phyloP scores from a whole-genome alignment of 2,888 invertebrate genomes.

The Schizaphis graminum region DNA sequence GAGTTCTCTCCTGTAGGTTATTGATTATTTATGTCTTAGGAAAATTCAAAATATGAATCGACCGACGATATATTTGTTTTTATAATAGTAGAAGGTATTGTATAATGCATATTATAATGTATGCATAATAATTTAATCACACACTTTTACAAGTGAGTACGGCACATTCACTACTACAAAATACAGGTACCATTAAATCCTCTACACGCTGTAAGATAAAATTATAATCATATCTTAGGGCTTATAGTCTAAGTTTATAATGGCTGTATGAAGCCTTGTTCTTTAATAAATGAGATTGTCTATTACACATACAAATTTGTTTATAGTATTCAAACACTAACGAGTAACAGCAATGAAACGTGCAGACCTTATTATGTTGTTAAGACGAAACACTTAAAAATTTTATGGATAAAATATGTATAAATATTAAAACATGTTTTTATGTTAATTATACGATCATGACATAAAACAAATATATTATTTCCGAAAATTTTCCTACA shows the following conservation, averaged over 20 bases:
- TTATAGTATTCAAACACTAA: background rate
- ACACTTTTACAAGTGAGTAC: background rate
- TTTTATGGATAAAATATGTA: background rate
- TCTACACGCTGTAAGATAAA: background rate
- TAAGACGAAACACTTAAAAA: background rate
- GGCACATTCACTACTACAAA: background rate
- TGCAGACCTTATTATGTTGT: background rate
- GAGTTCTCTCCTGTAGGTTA: background rate
- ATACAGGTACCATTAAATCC: slow-evolving; percentile 25
- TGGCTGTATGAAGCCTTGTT: background rate
- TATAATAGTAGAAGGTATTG: background rate
- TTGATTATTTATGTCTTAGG: background rate
- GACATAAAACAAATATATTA: background rate
- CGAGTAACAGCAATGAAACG: background rate
- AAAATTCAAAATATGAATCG: background rate
- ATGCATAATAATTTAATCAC: background rate
- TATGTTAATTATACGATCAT: background rate
- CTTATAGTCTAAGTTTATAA: background rate
- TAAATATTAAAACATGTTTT: background rate
- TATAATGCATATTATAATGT: background rate
- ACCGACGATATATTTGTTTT: background rate
- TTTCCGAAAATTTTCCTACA: background rate
- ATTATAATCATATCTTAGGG: background rate
- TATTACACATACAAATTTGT: background rate
- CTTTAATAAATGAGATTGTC: background rate